A percentile compares a stretch with the other conserved stretches of the same genome.
Evolutionary conservation across 2,113 vertebrate species (phyloP).

Genomic region (Pampusana beccarii): DNA sequence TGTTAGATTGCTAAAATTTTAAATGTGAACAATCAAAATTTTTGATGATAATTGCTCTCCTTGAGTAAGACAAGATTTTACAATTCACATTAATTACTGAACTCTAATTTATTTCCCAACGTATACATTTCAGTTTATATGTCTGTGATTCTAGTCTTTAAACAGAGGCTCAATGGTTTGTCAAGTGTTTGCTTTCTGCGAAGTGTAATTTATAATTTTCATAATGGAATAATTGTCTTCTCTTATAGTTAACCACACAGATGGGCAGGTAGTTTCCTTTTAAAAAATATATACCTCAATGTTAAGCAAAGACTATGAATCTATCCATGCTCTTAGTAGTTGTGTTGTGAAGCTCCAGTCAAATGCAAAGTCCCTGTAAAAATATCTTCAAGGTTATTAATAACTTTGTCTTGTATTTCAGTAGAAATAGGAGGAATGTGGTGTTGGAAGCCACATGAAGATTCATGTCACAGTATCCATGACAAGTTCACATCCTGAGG

Average conservation of each 20-base stretch:
- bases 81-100: conserved; percentile 24
- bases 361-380: background rate
- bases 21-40: conserved; percentile 29
- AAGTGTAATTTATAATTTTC: background rate
- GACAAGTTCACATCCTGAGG: background rate
- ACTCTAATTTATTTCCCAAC: background rate
- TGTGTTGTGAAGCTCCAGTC: background rate
- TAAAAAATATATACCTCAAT: background rate
- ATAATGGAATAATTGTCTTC: background rate
- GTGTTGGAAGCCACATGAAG: background rate
- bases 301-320: background rate
- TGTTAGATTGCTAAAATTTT: background rate
- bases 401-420: background rate
- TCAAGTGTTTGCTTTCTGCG: background rate
- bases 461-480: background rate
- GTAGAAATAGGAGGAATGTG: background rate
- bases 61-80: conserved; percentile 21
- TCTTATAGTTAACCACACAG: background rate
- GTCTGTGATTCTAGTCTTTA: no score
- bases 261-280: background rate
- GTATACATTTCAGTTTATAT: background rate
- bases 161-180: no score
- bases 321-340: background rate
- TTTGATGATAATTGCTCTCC: conserved; percentile 28
- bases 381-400: background rate